Conservation (phyloP, 2,888 invertebrate species). For the Chorisops tibialis region DNA sequence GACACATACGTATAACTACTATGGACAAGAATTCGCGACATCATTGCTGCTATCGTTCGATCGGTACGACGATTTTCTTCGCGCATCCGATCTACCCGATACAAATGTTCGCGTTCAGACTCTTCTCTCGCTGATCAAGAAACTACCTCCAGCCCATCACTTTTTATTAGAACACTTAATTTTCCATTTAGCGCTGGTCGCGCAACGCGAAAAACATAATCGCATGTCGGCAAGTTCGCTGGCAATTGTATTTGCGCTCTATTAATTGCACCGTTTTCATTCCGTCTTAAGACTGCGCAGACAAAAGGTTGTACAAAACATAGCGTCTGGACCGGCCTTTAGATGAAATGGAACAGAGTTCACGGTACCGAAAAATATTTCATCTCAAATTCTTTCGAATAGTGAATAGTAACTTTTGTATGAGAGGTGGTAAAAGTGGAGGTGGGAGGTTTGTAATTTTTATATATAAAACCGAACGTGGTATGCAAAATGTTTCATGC, state of each 20-base stretch:
- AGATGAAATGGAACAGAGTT: too few species aligned
- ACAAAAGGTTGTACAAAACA: too few species aligned
- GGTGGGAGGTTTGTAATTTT: too few species aligned
- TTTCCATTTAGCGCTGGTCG: slow-evolving; percentile 88
- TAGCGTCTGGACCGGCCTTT: too few species aligned
- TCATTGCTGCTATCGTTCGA: slow-evolving; percentile 81
- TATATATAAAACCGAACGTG: too few species aligned
- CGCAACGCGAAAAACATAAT: slow-evolving; percentile 80
- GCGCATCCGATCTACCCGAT: slow-evolving; percentile 81
- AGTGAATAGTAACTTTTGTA: too few species aligned
- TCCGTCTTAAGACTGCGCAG: too few species aligned
- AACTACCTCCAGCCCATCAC: slow-evolving; percentile 84
- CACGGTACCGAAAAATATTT: too few species aligned
- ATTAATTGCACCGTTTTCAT: too few species aligned
- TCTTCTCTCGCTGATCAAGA: slow-evolving; percentile 80
- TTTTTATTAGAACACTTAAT: slow-evolving; percentile 88
- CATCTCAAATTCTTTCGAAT: too few species aligned
- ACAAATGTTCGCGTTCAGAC: slow-evolving; percentile 78
- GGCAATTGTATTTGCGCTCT: slow-evolving; percentile 91
- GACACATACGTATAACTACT: slow-evolving; percentile 61
- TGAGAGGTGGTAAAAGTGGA: too few species aligned
- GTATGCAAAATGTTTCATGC: too few species aligned
- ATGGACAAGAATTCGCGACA: slow-evolving; percentile 70
- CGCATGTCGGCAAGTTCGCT: slow-evolving; percentile 88
- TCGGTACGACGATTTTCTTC: slow-evolving; percentile 90